Evolutionary conservation across 2,888 invertebrate genomes (phyloP).

Genomic region (Mythimna lalbum): DNA sequence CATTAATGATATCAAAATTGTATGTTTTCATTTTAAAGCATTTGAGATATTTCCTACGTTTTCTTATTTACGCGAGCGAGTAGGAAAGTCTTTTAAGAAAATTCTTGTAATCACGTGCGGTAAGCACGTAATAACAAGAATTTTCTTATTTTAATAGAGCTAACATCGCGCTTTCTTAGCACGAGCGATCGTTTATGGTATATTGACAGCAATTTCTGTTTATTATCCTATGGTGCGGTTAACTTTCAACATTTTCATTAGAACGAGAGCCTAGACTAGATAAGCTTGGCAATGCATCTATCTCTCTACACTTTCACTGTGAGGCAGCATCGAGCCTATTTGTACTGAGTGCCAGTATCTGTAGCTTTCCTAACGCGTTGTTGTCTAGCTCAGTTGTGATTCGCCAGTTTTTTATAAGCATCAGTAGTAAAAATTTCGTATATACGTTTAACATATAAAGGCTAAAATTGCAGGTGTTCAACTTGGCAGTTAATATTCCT

Average conservation of each 20-base stretch:
- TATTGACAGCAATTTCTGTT: conserved; percentile 61
- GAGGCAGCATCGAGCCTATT: conserved; percentile 48
- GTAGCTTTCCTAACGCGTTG: conserved; percentile 49
- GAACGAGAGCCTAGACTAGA: conserved; percentile 52
- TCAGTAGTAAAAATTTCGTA: neutral
- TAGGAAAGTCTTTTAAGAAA: conserved; percentile 44
- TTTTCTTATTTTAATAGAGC: conserved; percentile 43
- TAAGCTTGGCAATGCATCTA: conserved; percentile 47
- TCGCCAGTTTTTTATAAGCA: conserved; percentile 17
- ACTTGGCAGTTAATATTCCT: neutral
- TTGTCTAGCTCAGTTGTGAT: conserved; percentile 23
- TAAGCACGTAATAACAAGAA: conserved; percentile 3
- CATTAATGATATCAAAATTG: conserved; percentile 36
- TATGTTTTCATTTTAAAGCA: conserved; percentile 26
- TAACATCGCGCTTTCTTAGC: conserved; percentile 58
- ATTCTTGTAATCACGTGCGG: conserved; percentile 47
- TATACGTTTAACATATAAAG: neutral
- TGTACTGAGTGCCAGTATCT: conserved; percentile 39
- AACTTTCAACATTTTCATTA: conserved; percentile 69
- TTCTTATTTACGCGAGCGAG: conserved; percentile 28
- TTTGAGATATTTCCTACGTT: conserved; percentile 19
- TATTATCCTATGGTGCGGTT: conserved; percentile 66
- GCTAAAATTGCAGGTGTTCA: conserved; percentile 14
- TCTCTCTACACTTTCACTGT: conserved; percentile 61
- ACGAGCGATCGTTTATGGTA: conserved; percentile 57